Evolutionary conservation across 1,140 invertebrate species (phyloP).

Genomic region (Heterodera carotae): DNA sequence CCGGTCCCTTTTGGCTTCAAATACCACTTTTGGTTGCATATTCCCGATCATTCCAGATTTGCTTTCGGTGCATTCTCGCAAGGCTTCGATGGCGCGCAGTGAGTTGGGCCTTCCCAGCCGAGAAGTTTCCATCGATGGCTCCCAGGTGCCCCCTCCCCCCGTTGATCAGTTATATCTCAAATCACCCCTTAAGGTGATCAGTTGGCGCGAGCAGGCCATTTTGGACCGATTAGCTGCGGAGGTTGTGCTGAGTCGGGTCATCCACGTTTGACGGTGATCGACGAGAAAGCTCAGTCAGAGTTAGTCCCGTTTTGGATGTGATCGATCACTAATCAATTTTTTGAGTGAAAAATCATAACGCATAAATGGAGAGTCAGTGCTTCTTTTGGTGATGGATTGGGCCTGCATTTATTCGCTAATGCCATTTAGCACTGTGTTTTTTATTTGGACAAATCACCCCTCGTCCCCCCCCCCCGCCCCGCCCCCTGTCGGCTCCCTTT

Average conservation of each 20-base stretch:
- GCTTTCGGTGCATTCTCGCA: not conserved
- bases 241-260: constrained; percentile 39
- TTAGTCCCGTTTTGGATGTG: no score
- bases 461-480: no score
- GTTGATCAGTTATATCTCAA: not conserved
- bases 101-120: constrained; percentile 21
- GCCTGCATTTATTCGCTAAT: no score
- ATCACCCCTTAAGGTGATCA: constrained; percentile 37
- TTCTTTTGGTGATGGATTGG: no score
- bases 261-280: constrained; percentile 34
- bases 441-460: no score
- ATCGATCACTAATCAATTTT: no score
- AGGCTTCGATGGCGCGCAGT: constrained; percentile 10
- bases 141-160: constrained; percentile 3
- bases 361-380: no score
- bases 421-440: no score
- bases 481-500: no score
- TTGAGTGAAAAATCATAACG: no score
- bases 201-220: constrained; percentile 43
- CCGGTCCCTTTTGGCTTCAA: constrained; percentile 34
- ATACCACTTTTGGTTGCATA: not conserved
- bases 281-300: no score
- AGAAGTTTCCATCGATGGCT: constrained; percentile 18
- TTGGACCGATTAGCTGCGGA: constrained; percentile 35
- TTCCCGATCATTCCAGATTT: not conserved